These are phyloP conservation scores for Sterrhoptilus dennistouni DNA, from an alignment of 2,113 vertebrate genomes.

Conservation along the genomic window DNA sequence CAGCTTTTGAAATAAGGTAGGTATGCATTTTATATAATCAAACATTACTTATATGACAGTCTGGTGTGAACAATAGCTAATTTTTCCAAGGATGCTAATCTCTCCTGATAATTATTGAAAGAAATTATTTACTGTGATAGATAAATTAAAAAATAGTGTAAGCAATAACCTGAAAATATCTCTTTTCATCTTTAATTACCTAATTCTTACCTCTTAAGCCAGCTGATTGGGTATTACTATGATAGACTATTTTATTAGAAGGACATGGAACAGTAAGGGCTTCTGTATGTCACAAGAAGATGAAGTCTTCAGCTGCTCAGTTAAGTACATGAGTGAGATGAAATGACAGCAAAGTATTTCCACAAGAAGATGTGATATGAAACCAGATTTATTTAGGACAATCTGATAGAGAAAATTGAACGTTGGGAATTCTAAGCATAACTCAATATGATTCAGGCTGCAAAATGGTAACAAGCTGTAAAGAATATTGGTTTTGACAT, in stretches of 20 bases:
- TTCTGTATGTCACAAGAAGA: not conserved
- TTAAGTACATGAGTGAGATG: slow-evolving; percentile 19
- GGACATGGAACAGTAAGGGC: not conserved
- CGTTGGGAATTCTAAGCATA: not conserved
- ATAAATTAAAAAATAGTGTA: slow-evolving; percentile 24
- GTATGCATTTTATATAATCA: not conserved
- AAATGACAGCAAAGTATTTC: slow-evolving; percentile 14
- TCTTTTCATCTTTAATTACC: slow-evolving; percentile 38
- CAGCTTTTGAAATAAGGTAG: not conserved
- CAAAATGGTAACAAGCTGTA: slow-evolving; percentile 23
- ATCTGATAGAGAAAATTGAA: slow-evolving; percentile 68
- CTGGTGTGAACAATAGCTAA: not conserved
- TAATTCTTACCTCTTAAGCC: slow-evolving; percentile 58
- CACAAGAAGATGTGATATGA: not conserved
- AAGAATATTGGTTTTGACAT: slow-evolving; percentile 43
- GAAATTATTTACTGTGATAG: slow-evolving; percentile 27
- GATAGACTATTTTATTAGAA: slow-evolving; percentile 45
- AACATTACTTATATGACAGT: not conserved
- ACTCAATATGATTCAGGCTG: not conserved
- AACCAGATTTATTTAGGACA: slow-evolving; percentile 66
- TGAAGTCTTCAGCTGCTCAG: slow-evolving; percentile 3
- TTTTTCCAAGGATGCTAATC: not conserved
- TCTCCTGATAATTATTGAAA: slow-evolving; percentile 34
- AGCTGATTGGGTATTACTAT: slow-evolving; percentile 36
- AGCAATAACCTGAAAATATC: slow-evolving; percentile 57